These are phyloP conservation scores for Pheosia gnoma DNA, from an alignment of 2,888 invertebrate species.

Conservation along the genomic window DNA sequence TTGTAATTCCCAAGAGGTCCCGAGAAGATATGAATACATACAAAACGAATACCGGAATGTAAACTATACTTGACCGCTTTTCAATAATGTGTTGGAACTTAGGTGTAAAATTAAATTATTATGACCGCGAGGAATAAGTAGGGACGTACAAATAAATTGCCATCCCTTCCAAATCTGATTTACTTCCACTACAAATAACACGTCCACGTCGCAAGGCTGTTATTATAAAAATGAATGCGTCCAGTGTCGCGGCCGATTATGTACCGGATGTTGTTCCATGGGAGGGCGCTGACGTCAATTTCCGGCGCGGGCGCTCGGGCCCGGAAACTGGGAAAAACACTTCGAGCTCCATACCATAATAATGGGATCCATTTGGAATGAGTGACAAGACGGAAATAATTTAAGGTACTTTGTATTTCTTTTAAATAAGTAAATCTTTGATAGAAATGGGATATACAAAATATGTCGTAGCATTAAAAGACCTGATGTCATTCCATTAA, in stretches of 20 bases:
- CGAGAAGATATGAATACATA: neutral
- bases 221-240: conserved; percentile 57
- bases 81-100: too few relatives aligned
- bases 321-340: conserved; percentile 62
- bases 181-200: conserved; percentile 16
- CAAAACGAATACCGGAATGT: neutral
- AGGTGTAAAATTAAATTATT: too few relatives aligned
- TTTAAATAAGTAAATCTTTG: too few relatives aligned
- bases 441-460: too few relatives aligned
- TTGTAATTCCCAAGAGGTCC: neutral
- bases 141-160: neutral
- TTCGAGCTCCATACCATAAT: conserved; percentile 48
- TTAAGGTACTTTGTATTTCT: too few relatives aligned
- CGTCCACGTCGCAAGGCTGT: conserved; percentile 29
- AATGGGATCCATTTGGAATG: conserved; percentile 33
- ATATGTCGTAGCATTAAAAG: too few relatives aligned
- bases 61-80: too few relatives aligned
- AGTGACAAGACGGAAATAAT: conserved; percentile 35
- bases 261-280: conserved; percentile 62
- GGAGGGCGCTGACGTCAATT: conserved; percentile 65
- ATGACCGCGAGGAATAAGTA: too few relatives aligned
- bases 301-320: conserved; percentile 54
- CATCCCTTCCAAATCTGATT: conserved; percentile 14
- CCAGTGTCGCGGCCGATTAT: conserved; percentile 61
- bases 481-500: too few relatives aligned